These are phyloP conservation scores for Oryctes rhinoceros DNA, from an alignment of 1,140 invertebrate genomes.

Conservation along the genomic window DNA sequence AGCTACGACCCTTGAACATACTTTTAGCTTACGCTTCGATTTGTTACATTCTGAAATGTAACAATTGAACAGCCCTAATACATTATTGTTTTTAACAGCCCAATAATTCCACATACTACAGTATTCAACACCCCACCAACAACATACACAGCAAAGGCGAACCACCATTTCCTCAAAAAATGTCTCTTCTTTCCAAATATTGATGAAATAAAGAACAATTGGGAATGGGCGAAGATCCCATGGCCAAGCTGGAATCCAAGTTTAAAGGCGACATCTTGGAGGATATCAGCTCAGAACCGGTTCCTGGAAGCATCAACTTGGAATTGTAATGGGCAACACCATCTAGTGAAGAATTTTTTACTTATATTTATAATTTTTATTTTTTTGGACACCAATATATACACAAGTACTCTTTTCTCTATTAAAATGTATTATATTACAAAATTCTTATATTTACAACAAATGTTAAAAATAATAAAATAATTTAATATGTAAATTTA, in stretches of 20 bases:
- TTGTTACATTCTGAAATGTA: too few relatives aligned
- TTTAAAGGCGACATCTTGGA: constrained; percentile 39
- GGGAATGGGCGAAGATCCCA: neutral
- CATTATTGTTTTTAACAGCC: neutral
- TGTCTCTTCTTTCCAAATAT: too few relatives aligned
- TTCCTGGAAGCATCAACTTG: neutral
- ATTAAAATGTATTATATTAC: neutral
- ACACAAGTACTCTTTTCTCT: neutral
- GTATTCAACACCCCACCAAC: too few relatives aligned
- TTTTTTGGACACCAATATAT: neutral
- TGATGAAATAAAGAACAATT: too few relatives aligned
- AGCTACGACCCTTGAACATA: too few relatives aligned
- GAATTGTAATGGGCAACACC: constrained; percentile 3
- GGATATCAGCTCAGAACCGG: constrained; percentile 18
- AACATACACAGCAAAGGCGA: too few relatives aligned
- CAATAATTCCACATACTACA: too few relatives aligned
- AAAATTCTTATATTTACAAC: neutral
- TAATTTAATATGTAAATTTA: too few relatives aligned
- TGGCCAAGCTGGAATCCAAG: constrained; percentile 29
- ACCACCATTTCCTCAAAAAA: too few relatives aligned
- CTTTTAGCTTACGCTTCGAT: too few relatives aligned
- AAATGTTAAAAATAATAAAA: too few relatives aligned
- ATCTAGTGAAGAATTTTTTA: neutral
- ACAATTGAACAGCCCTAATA: too few relatives aligned
- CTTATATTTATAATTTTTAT: neutral